Evolutionary conservation across 2,113 vertebrate species (phyloP), one percentile per base, ranked within the genome.

Genomic region (Furnarius figulus): DNA sequence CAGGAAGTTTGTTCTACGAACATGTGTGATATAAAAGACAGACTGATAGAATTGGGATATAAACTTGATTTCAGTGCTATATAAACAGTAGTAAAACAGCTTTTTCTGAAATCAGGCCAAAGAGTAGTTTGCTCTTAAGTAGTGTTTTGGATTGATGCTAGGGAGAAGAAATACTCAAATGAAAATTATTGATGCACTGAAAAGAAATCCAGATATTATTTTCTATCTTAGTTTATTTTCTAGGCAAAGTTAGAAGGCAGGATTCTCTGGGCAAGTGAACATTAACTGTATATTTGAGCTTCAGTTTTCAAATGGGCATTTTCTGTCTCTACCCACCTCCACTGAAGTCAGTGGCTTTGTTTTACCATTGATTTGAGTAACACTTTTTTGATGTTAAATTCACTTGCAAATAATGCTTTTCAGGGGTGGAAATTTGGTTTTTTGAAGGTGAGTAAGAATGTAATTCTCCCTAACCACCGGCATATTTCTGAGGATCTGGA

Each of bases 41-140:
- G 87, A 81, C 35, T 91, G 93, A 91, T 92, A 88, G 46, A 25
- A 53, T 10, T 75, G 71, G 62, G 42, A 74, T 73, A 80, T 96
- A 95, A 78, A 61, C 76, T 82, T 96, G 68, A 74, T 78, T 96
- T 96, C 70, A 78, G 28, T 76, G 67, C 82, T 88, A 15, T 65
- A 93, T 87, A 95, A 82, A 88, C 66, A 88, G 76, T 39, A 86
- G 56, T 94, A 96, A 93, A 92, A 0, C 28, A 75, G 77, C 35
- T 97, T 96, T 96, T 97, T 96, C 46, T 92, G 81, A 96, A 96
- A 94, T 55, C 67, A 47, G 85, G 31, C 86, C n/a, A 89, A 90
- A 31, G 27, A 87, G 44, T 30, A 90, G 15, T 52, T 42, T 94
- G 67, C 39, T 95, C 97, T 95, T 85, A 96, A 93, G 44, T 72